Evolutionary conservation across 2,797 vertebrate genomes (phyloP).

Genomic region (Melanotaenia nigrans): DNA sequence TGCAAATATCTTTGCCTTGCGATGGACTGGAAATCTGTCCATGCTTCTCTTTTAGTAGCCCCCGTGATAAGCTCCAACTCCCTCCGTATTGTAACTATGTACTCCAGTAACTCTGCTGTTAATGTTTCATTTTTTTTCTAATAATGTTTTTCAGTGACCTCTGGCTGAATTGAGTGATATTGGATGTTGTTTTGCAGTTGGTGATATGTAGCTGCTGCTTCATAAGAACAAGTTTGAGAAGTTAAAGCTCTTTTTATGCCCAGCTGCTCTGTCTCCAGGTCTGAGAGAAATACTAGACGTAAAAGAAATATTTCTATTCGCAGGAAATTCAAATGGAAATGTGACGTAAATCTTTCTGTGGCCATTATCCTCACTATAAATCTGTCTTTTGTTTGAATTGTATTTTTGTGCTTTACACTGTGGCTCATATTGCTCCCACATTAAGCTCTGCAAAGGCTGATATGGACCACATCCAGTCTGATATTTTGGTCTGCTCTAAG

Average conservation of each 20-base stretch:
- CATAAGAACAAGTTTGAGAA: slow-evolving; percentile 32
- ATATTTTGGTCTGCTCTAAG: too few relatives aligned
- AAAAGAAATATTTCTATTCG: slow-evolving; percentile 31
- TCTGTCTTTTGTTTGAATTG: slow-evolving; percentile 74
- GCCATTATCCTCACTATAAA: slow-evolving; percentile 67
- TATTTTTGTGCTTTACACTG: slow-evolving; percentile 44
- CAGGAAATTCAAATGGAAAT: slow-evolving; percentile 59
- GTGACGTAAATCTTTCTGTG: slow-evolving; percentile 58
- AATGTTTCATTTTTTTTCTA: background rate
- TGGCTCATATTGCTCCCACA: slow-evolving; percentile 32
- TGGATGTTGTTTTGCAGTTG: slow-evolving; percentile 33
- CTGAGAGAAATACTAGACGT: slow-evolving; percentile 36
- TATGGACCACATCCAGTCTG: slow-evolving; percentile 57
- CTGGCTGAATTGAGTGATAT: background rate
- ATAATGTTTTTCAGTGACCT: background rate
- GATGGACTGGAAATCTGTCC: too few relatives aligned
- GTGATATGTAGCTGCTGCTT: background rate
- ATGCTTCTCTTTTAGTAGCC: too few relatives aligned
- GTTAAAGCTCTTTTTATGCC: slow-evolving; percentile 1
- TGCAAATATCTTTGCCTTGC: too few relatives aligned
- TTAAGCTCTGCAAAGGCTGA: slow-evolving; percentile 53
- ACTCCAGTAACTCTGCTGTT: background rate
- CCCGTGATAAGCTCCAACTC: too few relatives aligned
- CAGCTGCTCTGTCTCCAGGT: slow-evolving; percentile 37
- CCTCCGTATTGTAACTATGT: background rate